A percentile compares a stretch with the other conserved stretches of the same genome.
phyloP scores from a whole-genome alignment of 2,113 vertebrate species.

The Thinocorus orbignyianus region DNA sequence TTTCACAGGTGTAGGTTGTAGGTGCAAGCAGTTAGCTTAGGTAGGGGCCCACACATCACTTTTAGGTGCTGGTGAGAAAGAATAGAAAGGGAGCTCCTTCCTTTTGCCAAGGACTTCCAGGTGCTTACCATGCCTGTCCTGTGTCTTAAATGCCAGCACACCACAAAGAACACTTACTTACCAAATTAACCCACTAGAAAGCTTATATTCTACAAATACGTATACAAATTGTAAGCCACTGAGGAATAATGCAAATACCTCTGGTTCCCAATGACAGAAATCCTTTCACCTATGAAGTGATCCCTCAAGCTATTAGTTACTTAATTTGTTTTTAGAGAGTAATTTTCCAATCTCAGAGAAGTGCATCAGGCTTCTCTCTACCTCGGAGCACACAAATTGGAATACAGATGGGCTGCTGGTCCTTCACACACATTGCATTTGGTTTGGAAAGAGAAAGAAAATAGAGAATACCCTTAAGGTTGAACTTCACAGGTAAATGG shows the following conservation, averaged over 20 bases:
- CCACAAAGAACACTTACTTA: background rate
- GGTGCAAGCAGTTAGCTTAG: background rate
- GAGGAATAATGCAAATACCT: conserved; percentile 53
- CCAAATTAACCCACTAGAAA: conserved; percentile 48
- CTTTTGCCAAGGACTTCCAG: background rate
- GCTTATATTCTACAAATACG: background rate
- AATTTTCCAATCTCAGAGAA: background rate
- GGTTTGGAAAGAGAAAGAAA: background rate
- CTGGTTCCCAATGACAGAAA: background rate
- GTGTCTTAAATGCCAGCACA: conserved; percentile 1
- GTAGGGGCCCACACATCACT: background rate
- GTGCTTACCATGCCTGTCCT: background rate
- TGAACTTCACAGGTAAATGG: conserved; percentile 29
- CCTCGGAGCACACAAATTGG: background rate
- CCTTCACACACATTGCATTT: background rate
- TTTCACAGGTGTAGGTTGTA: background rate
- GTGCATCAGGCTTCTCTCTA: background rate
- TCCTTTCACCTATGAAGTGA: conserved; percentile 22
- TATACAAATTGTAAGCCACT: background rate
- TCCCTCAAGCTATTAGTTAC: background rate
- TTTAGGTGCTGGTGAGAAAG: background rate
- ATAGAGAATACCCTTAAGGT: background rate
- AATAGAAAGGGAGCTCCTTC: background rate
- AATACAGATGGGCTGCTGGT: background rate
- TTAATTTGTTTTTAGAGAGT: background rate